Conservation (phyloP, 2,113 vertebrate genomes). For the Callipepla californica region DNA sequence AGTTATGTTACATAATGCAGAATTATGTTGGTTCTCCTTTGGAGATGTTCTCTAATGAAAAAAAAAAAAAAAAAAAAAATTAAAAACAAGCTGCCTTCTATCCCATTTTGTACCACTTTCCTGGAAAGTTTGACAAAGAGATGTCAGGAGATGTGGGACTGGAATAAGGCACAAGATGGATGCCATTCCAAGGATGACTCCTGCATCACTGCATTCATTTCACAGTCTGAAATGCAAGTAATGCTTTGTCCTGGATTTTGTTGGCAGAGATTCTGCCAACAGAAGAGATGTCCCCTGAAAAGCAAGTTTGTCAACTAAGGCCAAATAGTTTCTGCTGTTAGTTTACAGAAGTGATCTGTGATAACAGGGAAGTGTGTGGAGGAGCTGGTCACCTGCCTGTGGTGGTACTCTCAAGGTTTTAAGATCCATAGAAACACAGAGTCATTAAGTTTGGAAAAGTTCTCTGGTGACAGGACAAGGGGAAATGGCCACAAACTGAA, state of each 20-base stretch:
- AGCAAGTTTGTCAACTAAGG: neutral
- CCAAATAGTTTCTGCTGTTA: neutral
- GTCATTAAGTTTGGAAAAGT: too few relatives aligned
- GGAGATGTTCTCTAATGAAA: neutral
- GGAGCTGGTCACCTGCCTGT: neutral
- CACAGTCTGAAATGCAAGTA: neutral
- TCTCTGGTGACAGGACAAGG: too few relatives aligned
- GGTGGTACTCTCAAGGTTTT: neutral
- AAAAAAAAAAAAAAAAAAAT: neutral
- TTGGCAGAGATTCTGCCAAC: neutral
- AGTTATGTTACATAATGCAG: neutral
- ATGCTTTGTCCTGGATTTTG: neutral
- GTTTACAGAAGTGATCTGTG: neutral
- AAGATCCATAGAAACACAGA: neutral
- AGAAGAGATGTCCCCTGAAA: neutral
- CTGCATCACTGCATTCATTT: neutral
- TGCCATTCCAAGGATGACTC: neutral
- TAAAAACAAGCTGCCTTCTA: neutral
- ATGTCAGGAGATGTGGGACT: neutral
- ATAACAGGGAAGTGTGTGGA: neutral
- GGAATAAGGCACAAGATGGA: neutral
- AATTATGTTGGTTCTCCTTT: neutral
- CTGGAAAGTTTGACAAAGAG: neutral
- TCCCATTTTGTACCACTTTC: neutral
- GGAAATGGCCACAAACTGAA: too few relatives aligned